Conservation (phyloP, 2,113 vertebrate genomes). For the Gymnocephalus cernua region DNA sequence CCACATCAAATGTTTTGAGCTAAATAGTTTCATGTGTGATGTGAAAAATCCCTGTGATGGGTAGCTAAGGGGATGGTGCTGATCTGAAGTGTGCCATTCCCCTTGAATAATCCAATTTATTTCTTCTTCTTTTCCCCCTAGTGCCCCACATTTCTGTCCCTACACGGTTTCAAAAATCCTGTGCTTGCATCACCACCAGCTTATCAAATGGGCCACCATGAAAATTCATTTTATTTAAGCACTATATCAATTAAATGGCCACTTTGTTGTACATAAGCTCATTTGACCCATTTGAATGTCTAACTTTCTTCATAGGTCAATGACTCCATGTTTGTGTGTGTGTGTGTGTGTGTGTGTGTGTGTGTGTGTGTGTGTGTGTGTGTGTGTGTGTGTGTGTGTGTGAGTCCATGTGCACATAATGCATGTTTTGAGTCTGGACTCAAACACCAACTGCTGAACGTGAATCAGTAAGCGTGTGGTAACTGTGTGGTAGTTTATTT, state of each 20-base stretch:
- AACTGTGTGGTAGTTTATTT: constrained; percentile 41
- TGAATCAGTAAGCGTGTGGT: background rate
- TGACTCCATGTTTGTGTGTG: background rate
- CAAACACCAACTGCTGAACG: background rate
- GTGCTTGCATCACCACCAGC: constrained; percentile 13
- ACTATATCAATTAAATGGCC: background rate
- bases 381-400: constrained; percentile 2
- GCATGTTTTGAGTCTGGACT: background rate
- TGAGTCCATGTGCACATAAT: background rate
- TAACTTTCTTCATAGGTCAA: background rate
- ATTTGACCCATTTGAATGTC: background rate
- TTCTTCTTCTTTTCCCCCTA: background rate
- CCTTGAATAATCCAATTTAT: constrained; percentile 55
- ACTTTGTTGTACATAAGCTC: background rate
- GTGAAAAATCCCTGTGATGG: constrained; percentile 29
- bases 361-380: constrained; percentile 9
- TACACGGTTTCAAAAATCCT: constrained; percentile 31
- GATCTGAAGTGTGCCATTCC: constrained; percentile 53
- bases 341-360: constrained; percentile 1
- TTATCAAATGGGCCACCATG: constrained; percentile 27
- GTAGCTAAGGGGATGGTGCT: constrained; percentile 21
- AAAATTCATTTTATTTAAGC: constrained; percentile 28
- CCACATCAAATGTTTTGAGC: constrained; percentile 27
- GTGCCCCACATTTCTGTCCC: constrained; percentile 21
- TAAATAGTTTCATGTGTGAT: constrained; percentile 22